Conservation (phyloP, 2,888 invertebrate species). For the Lumbricus terrestris region DNA sequence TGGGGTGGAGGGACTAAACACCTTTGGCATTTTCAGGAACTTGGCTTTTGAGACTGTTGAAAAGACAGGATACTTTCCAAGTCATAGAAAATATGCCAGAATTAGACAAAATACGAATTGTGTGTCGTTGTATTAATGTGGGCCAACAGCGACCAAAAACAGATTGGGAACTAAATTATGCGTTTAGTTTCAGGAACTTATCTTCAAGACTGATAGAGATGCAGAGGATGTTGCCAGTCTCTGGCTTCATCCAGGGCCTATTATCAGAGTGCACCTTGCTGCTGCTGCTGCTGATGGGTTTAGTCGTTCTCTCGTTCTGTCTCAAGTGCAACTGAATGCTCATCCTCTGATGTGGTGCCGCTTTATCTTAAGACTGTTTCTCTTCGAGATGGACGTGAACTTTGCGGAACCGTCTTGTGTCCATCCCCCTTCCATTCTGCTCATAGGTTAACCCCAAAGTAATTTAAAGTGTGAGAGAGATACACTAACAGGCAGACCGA, state of each 20-base stretch:
- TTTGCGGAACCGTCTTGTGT: background rate
- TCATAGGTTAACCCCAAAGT: background rate
- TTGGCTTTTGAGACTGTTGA: too few species aligned
- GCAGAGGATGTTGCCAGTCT: background rate
- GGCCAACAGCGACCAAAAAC: background rate
- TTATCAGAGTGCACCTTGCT: background rate
- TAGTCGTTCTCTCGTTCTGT: background rate
- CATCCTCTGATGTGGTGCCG: background rate
- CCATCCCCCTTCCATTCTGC: background rate
- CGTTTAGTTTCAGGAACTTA: background rate
- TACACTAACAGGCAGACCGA: background rate
- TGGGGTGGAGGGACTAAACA: too few species aligned
- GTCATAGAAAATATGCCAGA: background rate
- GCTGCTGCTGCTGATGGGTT: background rate
- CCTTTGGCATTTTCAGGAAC: background rate
- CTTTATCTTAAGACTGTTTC: constrained; percentile 3
- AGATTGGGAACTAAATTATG: too few species aligned
- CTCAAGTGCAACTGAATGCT: background rate
- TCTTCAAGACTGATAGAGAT: background rate
- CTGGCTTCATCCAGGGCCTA: background rate
- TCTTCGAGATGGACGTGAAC: background rate
- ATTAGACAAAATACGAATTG: background rate
- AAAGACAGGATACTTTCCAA: background rate
- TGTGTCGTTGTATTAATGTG: background rate
- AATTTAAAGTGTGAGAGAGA: background rate